Base-by-base conservation (phyloP, 2,888 invertebrate genomes). In the Linyphia triangularis region DNA sequence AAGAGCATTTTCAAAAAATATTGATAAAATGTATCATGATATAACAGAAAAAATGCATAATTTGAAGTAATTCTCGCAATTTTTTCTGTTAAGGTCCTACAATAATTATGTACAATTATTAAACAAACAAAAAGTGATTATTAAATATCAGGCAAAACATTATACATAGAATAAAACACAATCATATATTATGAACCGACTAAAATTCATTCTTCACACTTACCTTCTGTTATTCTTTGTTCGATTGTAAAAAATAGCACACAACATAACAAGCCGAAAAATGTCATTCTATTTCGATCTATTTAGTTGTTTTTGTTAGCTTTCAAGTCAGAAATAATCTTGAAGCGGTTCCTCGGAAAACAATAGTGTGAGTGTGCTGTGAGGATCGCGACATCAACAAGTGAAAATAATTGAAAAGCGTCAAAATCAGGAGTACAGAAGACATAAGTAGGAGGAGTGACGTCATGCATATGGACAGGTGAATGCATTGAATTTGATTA, bases 401-500 rank as follows among this genome's bases (percentile, higher is more conserved):
- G 33, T 59, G 26, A 26, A 65, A 67, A 43, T 79, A 43, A 67
- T 26, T 9, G 67, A 51, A 79, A 51, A 67, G 40, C 77, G 63
- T 77, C 61, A 79, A 77, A 22, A 61, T 19, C 16, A 19, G 19
- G 22, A 67, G n/a, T 79, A 51, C 67, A 67, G 67, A 79, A 65
- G 30, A 19, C 24, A 40, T 57, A 61, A 61, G 59, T 24, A n/a
- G 6, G 37, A 67, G 51, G 22, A 4, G 26, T 77, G 77, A 77
- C 77, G 77, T 77, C 61, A 61, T 57, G 13, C 67, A 79, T 51
- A 37, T 13, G 10, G 63, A 67, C 78, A 79, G 78, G 81, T 81
- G 81, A 81, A 61, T 69, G 81, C 81, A 81, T 81, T 81, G 81
- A 81, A 70, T 81, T 37, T 59, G 81, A 81, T 81, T 69, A 70